Evolutionary conservation across 2,888 invertebrate species (phyloP), one percentile per base, ranked within the genome.

Genomic region (Leuctra nigra): DNA sequence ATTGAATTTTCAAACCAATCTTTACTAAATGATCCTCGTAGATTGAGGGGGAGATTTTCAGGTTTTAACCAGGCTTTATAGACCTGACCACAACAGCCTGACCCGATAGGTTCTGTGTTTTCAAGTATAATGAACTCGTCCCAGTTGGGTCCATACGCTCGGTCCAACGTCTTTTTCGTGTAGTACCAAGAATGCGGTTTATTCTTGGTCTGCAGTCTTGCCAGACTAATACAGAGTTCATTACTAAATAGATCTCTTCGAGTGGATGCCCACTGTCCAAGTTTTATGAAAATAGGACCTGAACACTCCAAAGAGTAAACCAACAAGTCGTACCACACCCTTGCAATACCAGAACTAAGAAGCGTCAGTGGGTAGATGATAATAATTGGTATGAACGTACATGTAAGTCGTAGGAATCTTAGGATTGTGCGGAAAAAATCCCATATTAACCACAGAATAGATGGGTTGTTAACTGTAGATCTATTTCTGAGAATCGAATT

Each of bases 261-360:
- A 4, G 75, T 77, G 22, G 74, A 70, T 23, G 73, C 70, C 77
- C 77, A 77, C 62, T 77, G 77, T 1, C 75, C 75, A 18, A 77
- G 67, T 64, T 77, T 77, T 22, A 76, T 67, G 53, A 75, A 73
- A n/a, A 75, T 72, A 1, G 77, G 75, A 0, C 77, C 77, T 41
- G 73, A 66, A 48, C 64, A 63, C 61, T 74, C 70, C 18, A 74
- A 65, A 14, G 68, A 52, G 23, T 47, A 16, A 18, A 57, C 11
- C 20, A 60, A 24, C 11, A 57, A 9, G 6, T 53, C 16, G 41
- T 60, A 57, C 60, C 60, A 60, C 11, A 22, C 22, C 7, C 22
- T 39, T 38, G 23, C 44, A 14, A 55, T 18, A 13, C 22, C 14
- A n/a, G 9, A 3, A 22, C 24, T 29, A 1, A 59, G 2, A 4